Percentiles rank a stretch among this genome's conserved stretches.
These are phyloP conservation scores for Sialia sialis DNA, from an alignment of 2,113 vertebrate genomes.

Conservation along the genomic window DNA sequence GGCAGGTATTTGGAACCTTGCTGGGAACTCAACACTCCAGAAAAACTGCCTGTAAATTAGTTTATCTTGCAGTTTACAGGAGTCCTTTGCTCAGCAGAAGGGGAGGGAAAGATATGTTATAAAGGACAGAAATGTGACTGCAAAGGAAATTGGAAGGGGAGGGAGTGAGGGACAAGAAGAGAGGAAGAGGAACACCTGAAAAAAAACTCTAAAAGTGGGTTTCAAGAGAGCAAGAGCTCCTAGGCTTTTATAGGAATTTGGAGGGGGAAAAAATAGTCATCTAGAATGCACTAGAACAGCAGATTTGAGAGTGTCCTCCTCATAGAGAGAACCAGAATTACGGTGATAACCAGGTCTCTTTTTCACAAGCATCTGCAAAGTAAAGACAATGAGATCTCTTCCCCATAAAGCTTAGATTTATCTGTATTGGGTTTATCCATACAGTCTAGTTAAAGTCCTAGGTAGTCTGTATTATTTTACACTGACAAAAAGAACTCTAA, in stretches of 20 bases:
- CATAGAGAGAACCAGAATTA: neutral
- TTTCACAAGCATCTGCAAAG: neutral
- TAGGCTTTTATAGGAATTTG: neutral
- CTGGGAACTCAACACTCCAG: neutral
- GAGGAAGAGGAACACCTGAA: neutral
- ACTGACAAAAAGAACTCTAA: neutral
- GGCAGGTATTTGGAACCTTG: neutral
- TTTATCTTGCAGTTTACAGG: neutral
- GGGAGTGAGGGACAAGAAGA: neutral
- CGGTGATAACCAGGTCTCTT: neutral
- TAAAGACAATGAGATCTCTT: neutral
- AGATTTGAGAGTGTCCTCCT: neutral
- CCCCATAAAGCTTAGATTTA: neutral
- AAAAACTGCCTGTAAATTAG: neutral
- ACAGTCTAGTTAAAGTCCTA: neutral
- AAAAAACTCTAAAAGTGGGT: neutral
- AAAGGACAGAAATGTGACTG: neutral
- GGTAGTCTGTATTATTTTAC: slow-evolving; percentile 1
- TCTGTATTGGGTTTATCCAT: neutral
- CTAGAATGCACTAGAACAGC: neutral
- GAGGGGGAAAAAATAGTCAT: accelerated
- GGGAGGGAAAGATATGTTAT: neutral
- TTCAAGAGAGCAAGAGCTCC: neutral
- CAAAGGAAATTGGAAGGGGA: neutral
- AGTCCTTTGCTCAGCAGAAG: neutral